Base-by-base conservation (phyloP, 2,888 invertebrate species). In the Hypsopygia costalis region DNA sequence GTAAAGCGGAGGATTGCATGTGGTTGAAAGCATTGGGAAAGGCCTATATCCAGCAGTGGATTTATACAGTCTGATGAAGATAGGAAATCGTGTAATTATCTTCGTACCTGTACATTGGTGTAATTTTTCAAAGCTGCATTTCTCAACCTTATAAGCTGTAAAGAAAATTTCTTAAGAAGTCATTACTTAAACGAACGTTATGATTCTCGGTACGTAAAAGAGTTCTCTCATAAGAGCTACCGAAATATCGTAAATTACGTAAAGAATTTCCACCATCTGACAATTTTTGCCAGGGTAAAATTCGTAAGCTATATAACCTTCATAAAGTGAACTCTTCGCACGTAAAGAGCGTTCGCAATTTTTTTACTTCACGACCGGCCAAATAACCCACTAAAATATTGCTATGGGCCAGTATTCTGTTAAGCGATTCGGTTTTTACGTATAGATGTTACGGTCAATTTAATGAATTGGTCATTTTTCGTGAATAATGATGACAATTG, bases 281-380 rank as follows among this genome's bases (percentile, higher is more conserved):
- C 56, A 62, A 55, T 64, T 62, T 57, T 47, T 49, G 51, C 46
- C 45, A 40, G 33, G 51, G 52, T 47, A 55, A 56, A 55, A 57
- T 61, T 62, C 63, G 64, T 69, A 69, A 62, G 61, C 62, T 57
- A 61, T 67, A 25, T 6, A 7, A 52, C 52, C 58, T 43, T 46
- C 50, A 64, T 69, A 71, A 73, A 69, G 61, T 64, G 58, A 67
- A 66, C 62, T 59, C 58, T 55, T 55, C 52, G 52, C 53, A 52
- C 58, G 61, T 64, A 68, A 63, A 61, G 66, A 50, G 49, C 48
- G 52, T 59, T 44, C 56, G 65, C 67, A 25, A 64, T 61, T 60
- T 66, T 67, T 69, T 67, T 61, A 57, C 59, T 49, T 51, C 54
- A 47, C 54, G 46, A 47, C 40, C 57, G 50, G 4, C 16, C 16